Percentiles rank a stretch among this genome's conserved stretches.
phyloP scores from a whole-genome alignment of 2,888 invertebrate genomes.

The Oxycera nigricornis region DNA sequence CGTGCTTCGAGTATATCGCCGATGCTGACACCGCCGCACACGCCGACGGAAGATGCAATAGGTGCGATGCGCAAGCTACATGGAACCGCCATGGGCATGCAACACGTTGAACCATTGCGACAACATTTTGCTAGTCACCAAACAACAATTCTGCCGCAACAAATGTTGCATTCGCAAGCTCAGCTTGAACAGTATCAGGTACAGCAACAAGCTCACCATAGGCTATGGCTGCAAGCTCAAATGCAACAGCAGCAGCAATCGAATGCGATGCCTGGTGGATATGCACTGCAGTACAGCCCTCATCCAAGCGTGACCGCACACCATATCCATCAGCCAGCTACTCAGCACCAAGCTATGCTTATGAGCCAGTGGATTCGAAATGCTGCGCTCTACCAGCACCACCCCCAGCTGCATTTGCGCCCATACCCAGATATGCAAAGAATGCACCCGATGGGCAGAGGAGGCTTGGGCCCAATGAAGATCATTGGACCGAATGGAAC shows the following conservation, averaged over 20 bases:
- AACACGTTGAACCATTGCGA: constrained; percentile 54
- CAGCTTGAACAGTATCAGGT: constrained; percentile 61
- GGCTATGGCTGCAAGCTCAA: constrained; percentile 50
- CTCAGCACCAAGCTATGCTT: constrained; percentile 66
- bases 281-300: constrained; percentile 48
- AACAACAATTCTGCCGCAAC: constrained; percentile 61
- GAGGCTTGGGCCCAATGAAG: constrained; percentile 65
- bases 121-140: constrained; percentile 44
- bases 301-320: constrained; percentile 63
- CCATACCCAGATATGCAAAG: constrained; percentile 65
- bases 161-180: constrained; percentile 63
- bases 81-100: background rate
- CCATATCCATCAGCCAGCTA: constrained; percentile 61
- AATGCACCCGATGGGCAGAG: constrained; percentile 63
- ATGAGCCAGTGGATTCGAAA: constrained; percentile 79
- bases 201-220: constrained; percentile 52
- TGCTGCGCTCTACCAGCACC: constrained; percentile 72
- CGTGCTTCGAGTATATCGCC: constrained; percentile 66
- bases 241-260: constrained; percentile 52
- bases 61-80: constrained; percentile 21
- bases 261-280: constrained; percentile 43
- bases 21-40: constrained; percentile 76
- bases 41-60: constrained; percentile 68
- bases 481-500: constrained; percentile 67
- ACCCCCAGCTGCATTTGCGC: constrained; percentile 55